Evolutionary conservation across 2,797 vertebrate species (phyloP).

Genomic region (Gadopsis bispinosus): DNA sequence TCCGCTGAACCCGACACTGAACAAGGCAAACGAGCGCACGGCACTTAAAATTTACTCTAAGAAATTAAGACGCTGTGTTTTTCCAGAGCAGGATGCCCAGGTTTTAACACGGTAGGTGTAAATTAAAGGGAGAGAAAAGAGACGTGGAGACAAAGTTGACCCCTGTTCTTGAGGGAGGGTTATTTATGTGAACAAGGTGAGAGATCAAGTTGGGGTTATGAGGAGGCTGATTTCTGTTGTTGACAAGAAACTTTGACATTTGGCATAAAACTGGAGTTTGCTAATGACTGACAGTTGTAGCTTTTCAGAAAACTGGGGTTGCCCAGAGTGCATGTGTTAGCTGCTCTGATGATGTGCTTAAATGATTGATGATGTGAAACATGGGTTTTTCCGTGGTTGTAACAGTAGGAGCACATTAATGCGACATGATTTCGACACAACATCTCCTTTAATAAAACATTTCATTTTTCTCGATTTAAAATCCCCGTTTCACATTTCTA

Average conservation of each 20-base stretch:
- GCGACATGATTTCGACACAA: background rate
- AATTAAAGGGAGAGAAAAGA: slow-evolving; percentile 70
- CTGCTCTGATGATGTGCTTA: slow-evolving; percentile 10
- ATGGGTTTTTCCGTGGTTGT: slow-evolving; percentile 23
- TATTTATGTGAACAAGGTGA: slow-evolving; percentile 80
- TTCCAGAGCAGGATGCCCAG: slow-evolving; percentile 56
- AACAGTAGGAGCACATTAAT: slow-evolving; percentile 32
- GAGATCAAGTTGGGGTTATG: slow-evolving; percentile 74
- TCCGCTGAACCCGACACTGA: slow-evolving; percentile 79
- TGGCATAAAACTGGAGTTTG: slow-evolving; percentile 59
- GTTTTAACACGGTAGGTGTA: slow-evolving; percentile 69
- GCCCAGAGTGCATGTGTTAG: slow-evolving; percentile 18
- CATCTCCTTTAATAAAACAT: slow-evolving; percentile 13
- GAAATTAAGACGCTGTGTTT: slow-evolving; percentile 75
- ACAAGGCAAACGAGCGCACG: slow-evolving; percentile 65
- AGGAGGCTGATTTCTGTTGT: slow-evolving; percentile 75
- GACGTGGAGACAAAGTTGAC: slow-evolving; percentile 61
- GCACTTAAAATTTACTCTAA: slow-evolving; percentile 75
- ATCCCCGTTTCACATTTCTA: slow-evolving; percentile 10
- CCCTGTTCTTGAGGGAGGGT: slow-evolving; percentile 67
- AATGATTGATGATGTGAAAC: slow-evolving; percentile 39
- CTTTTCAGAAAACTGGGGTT: slow-evolving; percentile 41
- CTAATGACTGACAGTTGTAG: slow-evolving; percentile 44
- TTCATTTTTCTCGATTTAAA: background rate
- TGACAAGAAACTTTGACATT: slow-evolving; percentile 77